Conservation (phyloP, 2,797 vertebrate genomes). For the Darevskia nairensis region DNA sequence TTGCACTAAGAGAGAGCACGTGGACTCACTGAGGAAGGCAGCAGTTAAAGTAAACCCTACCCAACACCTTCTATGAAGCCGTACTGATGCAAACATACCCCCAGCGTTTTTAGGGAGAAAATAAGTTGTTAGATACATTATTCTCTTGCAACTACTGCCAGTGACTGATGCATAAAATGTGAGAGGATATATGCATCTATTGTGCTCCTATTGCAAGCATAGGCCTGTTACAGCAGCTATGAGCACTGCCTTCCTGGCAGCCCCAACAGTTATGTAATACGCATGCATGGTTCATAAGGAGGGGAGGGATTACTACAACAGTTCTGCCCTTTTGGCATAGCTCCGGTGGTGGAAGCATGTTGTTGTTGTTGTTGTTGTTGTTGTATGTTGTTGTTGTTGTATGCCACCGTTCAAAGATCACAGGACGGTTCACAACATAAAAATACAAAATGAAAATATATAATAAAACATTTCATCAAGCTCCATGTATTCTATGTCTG, state of each 20-base stretch:
- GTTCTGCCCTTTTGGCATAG: not conserved
- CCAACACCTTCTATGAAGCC: not conserved
- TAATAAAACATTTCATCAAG: not conserved
- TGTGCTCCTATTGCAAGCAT: constrained; percentile 6
- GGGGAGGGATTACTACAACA: not conserved
- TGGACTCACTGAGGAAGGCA: not conserved
- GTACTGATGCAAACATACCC: not conserved
- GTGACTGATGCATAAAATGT: not conserved
- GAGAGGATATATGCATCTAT: not conserved
- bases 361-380: too few relatives aligned
- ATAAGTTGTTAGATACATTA: not conserved
- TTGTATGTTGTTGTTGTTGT: too few relatives aligned
- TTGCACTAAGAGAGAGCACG: not conserved
- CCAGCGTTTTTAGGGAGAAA: not conserved
- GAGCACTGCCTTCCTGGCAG: not conserved
- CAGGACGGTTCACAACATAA: too few relatives aligned
- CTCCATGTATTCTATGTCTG: not conserved
- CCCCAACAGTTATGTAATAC: not conserved
- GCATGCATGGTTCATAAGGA: not conserved
- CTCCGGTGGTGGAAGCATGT: not conserved
- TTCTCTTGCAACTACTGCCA: not conserved
- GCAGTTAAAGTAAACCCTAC: not conserved
- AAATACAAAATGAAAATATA: too few relatives aligned
- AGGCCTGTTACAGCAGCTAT: constrained; percentile 2
- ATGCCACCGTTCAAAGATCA: too few relatives aligned